Conservation (phyloP, 2,797 vertebrate genomes). For the Dipus sagitta region DNA sequence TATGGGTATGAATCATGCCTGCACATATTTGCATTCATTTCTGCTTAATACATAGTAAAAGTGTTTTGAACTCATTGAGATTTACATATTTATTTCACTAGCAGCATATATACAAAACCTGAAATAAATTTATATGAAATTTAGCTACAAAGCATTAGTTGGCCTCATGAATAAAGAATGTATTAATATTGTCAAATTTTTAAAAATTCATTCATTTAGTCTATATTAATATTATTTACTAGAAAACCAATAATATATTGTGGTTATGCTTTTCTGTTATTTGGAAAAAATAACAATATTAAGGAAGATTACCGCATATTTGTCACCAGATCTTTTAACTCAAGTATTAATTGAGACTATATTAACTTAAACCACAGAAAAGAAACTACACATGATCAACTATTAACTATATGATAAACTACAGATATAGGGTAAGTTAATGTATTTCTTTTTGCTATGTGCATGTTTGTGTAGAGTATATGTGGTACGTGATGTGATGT, state of each 20-base stretch:
- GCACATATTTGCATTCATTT: neutral
- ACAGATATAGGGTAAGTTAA: neutral
- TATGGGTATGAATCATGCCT: neutral
- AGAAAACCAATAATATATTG: constrained; percentile 30
- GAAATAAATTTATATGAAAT: neutral
- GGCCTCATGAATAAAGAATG: constrained; percentile 43
- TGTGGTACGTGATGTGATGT: no score
- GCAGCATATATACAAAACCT: no score
- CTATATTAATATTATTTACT: constrained; percentile 55
- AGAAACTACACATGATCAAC: neutral
- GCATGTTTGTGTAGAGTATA: no score
- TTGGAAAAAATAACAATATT: neutral
- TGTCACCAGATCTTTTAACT: constrained; percentile 15
- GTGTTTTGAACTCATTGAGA: neutral
- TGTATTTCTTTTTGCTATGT: no score
- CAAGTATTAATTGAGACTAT: constrained; percentile 20
- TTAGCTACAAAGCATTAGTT: neutral
- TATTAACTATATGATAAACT: neutral
- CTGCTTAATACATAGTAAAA: neutral
- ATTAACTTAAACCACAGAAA: neutral
- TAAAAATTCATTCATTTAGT: neutral
- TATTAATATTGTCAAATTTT: constrained; percentile 37
- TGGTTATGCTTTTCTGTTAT: constrained; percentile 51
- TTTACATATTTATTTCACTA: neutral
- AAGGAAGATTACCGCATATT: constrained; percentile 24